These are phyloP conservation scores for Odontamblyopus rebecca DNA, from an alignment of 2,797 vertebrate genomes.

Conservation along the genomic window DNA sequence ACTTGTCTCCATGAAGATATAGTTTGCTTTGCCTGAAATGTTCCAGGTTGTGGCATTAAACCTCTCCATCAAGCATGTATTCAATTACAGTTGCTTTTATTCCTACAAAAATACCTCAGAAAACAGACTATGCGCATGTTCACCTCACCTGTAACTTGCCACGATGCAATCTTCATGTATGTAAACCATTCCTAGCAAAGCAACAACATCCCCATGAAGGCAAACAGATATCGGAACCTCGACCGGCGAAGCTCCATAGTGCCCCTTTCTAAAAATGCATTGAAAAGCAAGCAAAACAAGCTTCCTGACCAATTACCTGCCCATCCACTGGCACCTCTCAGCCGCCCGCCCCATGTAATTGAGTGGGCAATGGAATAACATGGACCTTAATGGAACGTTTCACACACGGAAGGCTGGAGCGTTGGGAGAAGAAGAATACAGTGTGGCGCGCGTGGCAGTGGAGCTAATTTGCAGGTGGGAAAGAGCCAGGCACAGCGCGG, in stretches of 20 bases:
- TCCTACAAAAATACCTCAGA: too few species aligned
- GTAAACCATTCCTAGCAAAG: too few species aligned
- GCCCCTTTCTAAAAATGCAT: neutral
- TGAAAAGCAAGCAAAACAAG: constrained; percentile 52
- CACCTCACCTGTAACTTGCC: too few species aligned
- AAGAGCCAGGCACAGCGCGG: constrained; percentile 44
- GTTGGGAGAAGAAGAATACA: constrained; percentile 45
- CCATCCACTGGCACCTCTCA: constrained; percentile 64
- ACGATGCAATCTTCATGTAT: too few species aligned
- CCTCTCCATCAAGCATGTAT: too few species aligned
- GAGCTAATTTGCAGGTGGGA: constrained; percentile 70
- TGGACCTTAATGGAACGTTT: constrained; percentile 74
- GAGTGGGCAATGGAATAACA: constrained; percentile 74
- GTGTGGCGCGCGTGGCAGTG: constrained; percentile 52
- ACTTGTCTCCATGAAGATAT: too few species aligned
- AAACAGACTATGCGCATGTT: too few species aligned
- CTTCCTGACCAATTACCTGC: constrained; percentile 71
- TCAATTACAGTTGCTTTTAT: too few species aligned
- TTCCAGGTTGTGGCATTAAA: too few species aligned
- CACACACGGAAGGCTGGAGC: constrained; percentile 64
- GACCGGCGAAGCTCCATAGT: neutral
- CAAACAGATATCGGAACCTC: too few species aligned
- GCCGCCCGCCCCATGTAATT: constrained; percentile 71
- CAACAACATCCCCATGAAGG: too few species aligned
- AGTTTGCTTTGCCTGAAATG: too few species aligned